These are phyloP conservation scores for Sisyra nigra DNA, from an alignment of 2,888 invertebrate genomes.

Conservation along the genomic window DNA sequence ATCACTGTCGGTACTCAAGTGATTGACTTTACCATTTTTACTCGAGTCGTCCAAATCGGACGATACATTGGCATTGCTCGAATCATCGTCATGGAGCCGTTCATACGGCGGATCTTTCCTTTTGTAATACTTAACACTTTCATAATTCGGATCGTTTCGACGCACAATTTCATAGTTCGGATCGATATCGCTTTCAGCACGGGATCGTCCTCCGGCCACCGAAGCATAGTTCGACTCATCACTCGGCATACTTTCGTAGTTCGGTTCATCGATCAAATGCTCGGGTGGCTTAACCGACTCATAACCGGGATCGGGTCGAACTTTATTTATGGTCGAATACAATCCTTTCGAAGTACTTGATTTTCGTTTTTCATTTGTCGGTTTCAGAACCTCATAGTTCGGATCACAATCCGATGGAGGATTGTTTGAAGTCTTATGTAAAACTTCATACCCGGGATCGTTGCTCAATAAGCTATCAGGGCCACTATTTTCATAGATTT, in stretches of 20 bases:
- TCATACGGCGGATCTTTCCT: constrained; percentile 52
- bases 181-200: constrained; percentile 48
- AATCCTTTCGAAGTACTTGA: constrained; percentile 1
- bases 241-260: constrained; percentile 58
- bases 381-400: constrained; percentile 62
- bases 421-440: constrained; percentile 27
- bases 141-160: constrained; percentile 54
- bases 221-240: constrained; percentile 43
- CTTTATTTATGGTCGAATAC: constrained; percentile 6
- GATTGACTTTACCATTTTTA: neutral
- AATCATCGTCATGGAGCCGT: constrained; percentile 29
- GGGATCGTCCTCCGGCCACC: constrained; percentile 27
- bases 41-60: neutral
- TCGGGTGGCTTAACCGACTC: constrained; percentile 36
- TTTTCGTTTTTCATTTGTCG: constrained; percentile 15
- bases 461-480: constrained; percentile 41
- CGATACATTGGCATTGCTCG: constrained; percentile 9
- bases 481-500: constrained; percentile 26
- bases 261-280: constrained; percentile 35
- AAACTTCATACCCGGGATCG: constrained; percentile 60
- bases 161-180: constrained; percentile 57
- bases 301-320: constrained; percentile 29
- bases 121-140: constrained; percentile 61
- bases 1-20: neutral
- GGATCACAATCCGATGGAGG: constrained; percentile 43